Evolutionary conservation across 2,797 vertebrate genomes (phyloP), one percentile per base, ranked within the genome.

Genomic region (Sphenopsis melanotis): DNA sequence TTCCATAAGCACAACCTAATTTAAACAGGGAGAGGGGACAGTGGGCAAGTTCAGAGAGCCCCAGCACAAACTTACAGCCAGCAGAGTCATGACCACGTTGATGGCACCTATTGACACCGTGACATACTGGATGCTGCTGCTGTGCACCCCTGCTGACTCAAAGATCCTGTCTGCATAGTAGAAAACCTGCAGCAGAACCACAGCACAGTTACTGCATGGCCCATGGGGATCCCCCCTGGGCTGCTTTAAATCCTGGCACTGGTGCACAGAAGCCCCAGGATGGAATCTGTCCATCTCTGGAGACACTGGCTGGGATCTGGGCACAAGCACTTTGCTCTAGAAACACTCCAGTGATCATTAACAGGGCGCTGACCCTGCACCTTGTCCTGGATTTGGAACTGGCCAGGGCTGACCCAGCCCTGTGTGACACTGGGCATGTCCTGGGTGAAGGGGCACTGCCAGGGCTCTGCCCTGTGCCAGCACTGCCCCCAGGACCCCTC

Each of bases 141-240:
- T 19, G 1, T 76, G 56, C 65, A 99, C 98, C 3, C 99, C 99
- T 2, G 99, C 99, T 0, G 95, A 96, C 71, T 53, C 16, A 26
- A 99, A 99, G 94, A 99, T 99, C 50, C 93, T 97, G 90, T 99
- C 98, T 5, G 99, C 98, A 0, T 99, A 99, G 97, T 99, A 99
- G 97, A 99, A 99, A 76, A 99, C 98, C 99, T 99, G 96, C 79
- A 87, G 84, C 59, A 60, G 34, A 61, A 49, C 39, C 37, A 64
- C 3, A 92, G 56, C 69, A 30, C 5, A 5, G 56, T 65, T 42
- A 12, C 3, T 1, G 1, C 2, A 0, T 6, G 55, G 49, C n/a
- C 59, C 8, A 11, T 36, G 52, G 26, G 5, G n/a, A 56, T 7
- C n/a, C n/a, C 50, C 56, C 29, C 4, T 1, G 47, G 63, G 34